Conservation (phyloP, 1,140 invertebrate genomes). For the Nebria ingens region DNA sequence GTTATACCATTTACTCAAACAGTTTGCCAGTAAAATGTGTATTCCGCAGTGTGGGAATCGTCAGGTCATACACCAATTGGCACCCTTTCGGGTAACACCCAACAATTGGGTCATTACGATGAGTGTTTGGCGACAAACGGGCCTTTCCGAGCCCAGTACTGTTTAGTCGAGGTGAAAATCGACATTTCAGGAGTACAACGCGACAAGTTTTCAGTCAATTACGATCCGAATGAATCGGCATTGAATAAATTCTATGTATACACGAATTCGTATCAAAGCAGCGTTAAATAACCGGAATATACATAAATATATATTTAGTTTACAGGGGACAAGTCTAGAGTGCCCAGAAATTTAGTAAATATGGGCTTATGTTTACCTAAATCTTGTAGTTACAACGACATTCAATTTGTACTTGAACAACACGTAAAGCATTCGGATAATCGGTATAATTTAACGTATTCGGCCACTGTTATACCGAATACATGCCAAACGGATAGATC, state of each 20-base stretch:
- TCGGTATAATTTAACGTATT: conserved; percentile 34
- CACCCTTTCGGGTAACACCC: conserved; percentile 42
- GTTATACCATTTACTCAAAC: neutral
- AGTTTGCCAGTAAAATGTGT: neutral
- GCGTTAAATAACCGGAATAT: neutral
- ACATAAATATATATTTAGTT: neutral
- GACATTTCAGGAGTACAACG: conserved; percentile 31
- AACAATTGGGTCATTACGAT: conserved; percentile 51
- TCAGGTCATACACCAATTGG: conserved; percentile 47
- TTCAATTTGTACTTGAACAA: conserved; percentile 35
- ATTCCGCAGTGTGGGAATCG: conserved; percentile 45
- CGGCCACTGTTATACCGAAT: conserved; percentile 25
- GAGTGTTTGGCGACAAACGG: conserved; percentile 42
- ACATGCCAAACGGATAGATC: conserved; percentile 30
- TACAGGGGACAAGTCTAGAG: conserved; percentile 28
- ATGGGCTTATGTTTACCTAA: conserved; percentile 44
- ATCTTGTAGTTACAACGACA: conserved; percentile 36
- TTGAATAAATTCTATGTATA: conserved; percentile 43
- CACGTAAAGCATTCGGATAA: conserved; percentile 35
- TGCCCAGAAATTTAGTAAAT: conserved; percentile 37
- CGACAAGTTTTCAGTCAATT: conserved; percentile 30
- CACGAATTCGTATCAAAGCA: conserved; percentile 1
- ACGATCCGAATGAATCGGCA: conserved; percentile 37
- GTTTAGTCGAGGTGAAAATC: conserved; percentile 37
- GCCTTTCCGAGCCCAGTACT: conserved; percentile 43